Evolutionary conservation across 2,888 invertebrate species (phyloP).

Genomic region (Eristalis arbustorum): DNA sequence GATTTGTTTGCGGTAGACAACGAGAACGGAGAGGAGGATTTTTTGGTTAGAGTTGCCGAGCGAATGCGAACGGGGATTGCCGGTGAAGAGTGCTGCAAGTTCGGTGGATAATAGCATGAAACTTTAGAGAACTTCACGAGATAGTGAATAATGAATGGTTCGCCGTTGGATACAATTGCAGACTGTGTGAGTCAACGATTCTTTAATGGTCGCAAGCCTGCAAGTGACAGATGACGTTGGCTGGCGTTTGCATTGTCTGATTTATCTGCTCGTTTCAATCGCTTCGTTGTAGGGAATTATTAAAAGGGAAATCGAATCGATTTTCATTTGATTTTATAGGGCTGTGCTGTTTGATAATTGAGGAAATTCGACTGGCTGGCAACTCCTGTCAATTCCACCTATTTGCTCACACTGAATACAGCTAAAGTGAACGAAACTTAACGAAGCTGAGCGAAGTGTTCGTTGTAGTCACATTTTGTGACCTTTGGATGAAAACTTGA

Average conservation of each 20-base stretch:
- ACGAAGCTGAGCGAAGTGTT: too few relatives aligned
- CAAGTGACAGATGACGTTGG: not conserved
- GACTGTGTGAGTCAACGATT: not conserved
- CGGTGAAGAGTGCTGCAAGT: not conserved
- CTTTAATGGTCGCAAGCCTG: not conserved
- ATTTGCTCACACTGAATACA: too few relatives aligned
- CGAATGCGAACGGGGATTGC: not conserved
- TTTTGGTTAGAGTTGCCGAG: not conserved
- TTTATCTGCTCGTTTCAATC: not conserved
- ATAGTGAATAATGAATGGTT: conserved; percentile 39
- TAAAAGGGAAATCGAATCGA: not conserved
- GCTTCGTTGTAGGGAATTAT: not conserved
- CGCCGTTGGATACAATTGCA: not conserved
- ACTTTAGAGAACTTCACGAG: conserved; percentile 2
- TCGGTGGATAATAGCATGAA: not conserved
- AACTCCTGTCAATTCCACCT: too few relatives aligned
- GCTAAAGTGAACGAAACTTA: too few relatives aligned
- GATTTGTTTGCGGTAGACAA: conserved; percentile 22
- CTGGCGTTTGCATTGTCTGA: not conserved
- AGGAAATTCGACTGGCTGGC: not conserved
- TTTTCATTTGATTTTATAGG: not conserved
- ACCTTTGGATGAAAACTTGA: too few relatives aligned
- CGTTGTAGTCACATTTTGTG: too few relatives aligned
- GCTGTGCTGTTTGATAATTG: not conserved
- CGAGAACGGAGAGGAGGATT: not conserved